Evolutionary conservation across 2,797 vertebrate genomes (phyloP).

Genomic region (Peromyscus eremicus): DNA sequence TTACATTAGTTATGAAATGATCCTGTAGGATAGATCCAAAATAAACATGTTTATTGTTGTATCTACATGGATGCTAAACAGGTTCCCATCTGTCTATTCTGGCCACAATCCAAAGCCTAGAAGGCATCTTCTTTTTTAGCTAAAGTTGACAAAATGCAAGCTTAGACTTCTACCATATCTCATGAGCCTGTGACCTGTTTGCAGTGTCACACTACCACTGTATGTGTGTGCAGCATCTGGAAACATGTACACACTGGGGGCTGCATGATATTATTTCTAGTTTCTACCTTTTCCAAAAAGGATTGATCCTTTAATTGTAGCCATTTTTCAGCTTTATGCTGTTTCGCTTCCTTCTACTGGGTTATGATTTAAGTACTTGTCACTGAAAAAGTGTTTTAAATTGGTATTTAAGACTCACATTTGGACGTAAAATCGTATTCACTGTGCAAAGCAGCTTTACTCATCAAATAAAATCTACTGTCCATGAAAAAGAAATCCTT

Average conservation of each 20-base stretch:
- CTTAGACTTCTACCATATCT: not conserved
- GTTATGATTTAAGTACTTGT: conserved; percentile 50
- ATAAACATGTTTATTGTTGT: not conserved
- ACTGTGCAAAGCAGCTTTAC: conserved; percentile 49
- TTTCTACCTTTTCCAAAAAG: conserved; percentile 35
- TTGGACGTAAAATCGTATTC: conserved; percentile 7
- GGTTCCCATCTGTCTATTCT: not conserved
- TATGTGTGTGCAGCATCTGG: conserved; percentile 22
- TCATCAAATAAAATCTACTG: conserved; percentile 64
- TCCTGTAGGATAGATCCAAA: not conserved
- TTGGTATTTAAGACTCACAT: conserved; percentile 41
- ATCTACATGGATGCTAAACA: not conserved
- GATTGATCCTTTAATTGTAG: conserved; percentile 54
- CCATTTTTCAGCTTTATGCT: conserved; percentile 37
- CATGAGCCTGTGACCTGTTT: not conserved
- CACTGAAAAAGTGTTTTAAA: conserved; percentile 51
- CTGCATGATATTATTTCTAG: not conserved
- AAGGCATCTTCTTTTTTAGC: not conserved
- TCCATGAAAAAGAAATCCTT: conserved; percentile 31
- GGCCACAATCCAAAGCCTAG: not conserved
- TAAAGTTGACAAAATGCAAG: not conserved
- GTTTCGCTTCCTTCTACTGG: not conserved
- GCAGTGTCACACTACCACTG: not conserved
- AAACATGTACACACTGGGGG: not conserved
- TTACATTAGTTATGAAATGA: conserved; percentile 37